These are phyloP conservation scores for Scaptomyza tumidula DNA, from an alignment of 2,888 invertebrate genomes.

Conservation along the genomic window DNA sequence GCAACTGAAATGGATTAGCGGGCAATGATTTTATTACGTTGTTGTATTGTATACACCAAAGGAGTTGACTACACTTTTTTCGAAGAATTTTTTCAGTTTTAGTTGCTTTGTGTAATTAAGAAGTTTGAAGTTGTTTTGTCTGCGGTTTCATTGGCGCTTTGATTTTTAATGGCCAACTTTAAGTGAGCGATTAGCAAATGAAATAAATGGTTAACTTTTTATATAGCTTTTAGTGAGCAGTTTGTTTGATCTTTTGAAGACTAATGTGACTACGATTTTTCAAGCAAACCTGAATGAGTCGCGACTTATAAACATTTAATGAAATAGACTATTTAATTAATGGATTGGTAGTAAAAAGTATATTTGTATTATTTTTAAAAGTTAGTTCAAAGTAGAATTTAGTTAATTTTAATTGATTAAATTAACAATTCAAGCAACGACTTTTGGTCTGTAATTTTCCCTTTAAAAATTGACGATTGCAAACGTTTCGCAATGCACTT, in stretches of 20 bases:
- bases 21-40: conserved; percentile 30
- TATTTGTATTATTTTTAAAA: too few species aligned
- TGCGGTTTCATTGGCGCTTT: not conserved
- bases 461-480: conserved; percentile 15
- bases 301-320: too few species aligned
- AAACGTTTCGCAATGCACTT: conserved; percentile 11
- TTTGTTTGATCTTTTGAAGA: not conserved
- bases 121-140: not conserved
- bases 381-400: too few species aligned
- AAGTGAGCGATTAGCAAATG: not conserved
- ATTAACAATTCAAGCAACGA: not conserved
- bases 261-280: too few species aligned
- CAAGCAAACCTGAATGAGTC: too few species aligned
- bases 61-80: not conserved
- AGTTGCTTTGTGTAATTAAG: not conserved
- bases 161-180: not conserved
- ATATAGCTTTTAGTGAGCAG: not conserved
- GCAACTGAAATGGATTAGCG: conserved; percentile 50
- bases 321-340: too few species aligned
- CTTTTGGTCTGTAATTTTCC: not conserved
- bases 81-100: not conserved
- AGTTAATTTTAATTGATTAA: too few species aligned
- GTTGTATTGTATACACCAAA: not conserved
- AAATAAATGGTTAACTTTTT: too few species aligned
- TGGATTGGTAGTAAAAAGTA: too few species aligned